Evolutionary conservation across 2,797 vertebrate species (phyloP).

Genomic region (Myripristis jacobus): DNA sequence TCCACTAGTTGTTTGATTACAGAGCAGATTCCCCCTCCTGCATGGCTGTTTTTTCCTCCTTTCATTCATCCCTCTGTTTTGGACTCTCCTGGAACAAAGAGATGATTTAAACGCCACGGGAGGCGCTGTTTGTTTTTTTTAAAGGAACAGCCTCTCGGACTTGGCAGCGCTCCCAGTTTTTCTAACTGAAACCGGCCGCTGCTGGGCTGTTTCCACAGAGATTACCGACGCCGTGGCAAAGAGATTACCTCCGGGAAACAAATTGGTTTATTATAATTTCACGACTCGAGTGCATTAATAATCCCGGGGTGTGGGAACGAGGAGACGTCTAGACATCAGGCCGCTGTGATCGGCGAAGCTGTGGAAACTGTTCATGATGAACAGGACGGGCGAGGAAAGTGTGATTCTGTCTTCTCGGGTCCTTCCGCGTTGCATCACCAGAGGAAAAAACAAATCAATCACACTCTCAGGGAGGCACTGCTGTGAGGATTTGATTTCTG

Average conservation of each 20-base stretch:
- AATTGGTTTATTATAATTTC: conserved; percentile 61
- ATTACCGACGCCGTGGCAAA: conserved; percentile 56
- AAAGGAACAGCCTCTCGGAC: conserved; percentile 29
- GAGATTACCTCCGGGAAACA: conserved; percentile 64
- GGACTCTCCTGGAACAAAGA: conserved; percentile 59
- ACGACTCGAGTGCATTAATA: conserved; percentile 44
- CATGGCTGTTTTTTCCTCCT: conserved; percentile 42
- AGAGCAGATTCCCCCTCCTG: conserved; percentile 25
- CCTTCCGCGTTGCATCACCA: conserved; percentile 9
- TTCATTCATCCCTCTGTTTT: conserved; percentile 9
- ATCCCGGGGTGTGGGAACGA: conserved; percentile 23
- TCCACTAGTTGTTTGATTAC: conserved; percentile 38
- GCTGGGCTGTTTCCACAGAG: conserved; percentile 59
- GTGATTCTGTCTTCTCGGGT: background rate
- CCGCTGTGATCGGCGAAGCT: conserved; percentile 3
- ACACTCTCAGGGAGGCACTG: conserved; percentile 14
- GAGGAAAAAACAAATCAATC: conserved; percentile 31
- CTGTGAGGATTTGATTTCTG: conserved; percentile 20
- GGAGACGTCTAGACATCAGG: conserved; percentile 33
- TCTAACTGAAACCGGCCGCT: conserved; percentile 42
- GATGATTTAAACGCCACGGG: conserved; percentile 53
- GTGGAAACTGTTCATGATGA: conserved; percentile 20
- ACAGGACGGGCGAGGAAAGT: conserved; percentile 9
- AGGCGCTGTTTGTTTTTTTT: conserved; percentile 54
- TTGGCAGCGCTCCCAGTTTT: conserved; percentile 53